Base-by-base conservation (phyloP, 2,113 vertebrate species). In the Corydoras maculifer region DNA sequence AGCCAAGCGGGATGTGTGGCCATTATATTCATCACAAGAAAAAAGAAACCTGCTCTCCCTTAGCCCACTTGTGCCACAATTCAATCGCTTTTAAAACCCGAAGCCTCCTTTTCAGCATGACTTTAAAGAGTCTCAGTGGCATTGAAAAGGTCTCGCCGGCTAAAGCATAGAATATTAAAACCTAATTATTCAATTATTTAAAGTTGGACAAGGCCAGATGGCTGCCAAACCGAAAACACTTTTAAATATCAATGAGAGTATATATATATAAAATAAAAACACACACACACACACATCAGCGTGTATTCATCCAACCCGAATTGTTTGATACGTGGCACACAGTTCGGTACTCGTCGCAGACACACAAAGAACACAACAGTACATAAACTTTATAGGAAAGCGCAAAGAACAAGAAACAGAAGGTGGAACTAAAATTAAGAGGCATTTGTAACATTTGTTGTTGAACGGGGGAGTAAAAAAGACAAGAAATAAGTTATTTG, bases 1-100 rank as follows among this genome's bases (percentile, higher is more conserved):
- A 82, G 73, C 63, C 80, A 71, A 62, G 68, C 73, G 74, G 74
- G 75, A 70, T 77, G 68, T 48, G 57, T 60, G 68, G 73, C 74
- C 75, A 74, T 79, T 74, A 76, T 77, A 80, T 79, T 84, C 76
- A 65, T 69, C 65, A 71, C 64, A 62, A 73, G 67, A 87, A 83
- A 77, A 85, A 86, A 84, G 68, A 64, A 64, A 72, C 78, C 62
- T 58, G 49, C 54, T 73, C 69, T 48, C 62, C 60, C 78, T 72
- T 50, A 55, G 68, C 61, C 70, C 64, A 73, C 35, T 5, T 73
- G 75, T 63, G 71, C 66, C 57, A 67, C 70, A 68, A 62, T 70
- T 77, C 31, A 83, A 76, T 76, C 65, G 75, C 68, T 74, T 69
- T 61, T 58, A 14, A 32, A 74, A 79, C 80, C 76, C 87, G 75